Base-by-base conservation (phyloP, 2,797 vertebrate species). In the Eutrigla gurnardus region DNA sequence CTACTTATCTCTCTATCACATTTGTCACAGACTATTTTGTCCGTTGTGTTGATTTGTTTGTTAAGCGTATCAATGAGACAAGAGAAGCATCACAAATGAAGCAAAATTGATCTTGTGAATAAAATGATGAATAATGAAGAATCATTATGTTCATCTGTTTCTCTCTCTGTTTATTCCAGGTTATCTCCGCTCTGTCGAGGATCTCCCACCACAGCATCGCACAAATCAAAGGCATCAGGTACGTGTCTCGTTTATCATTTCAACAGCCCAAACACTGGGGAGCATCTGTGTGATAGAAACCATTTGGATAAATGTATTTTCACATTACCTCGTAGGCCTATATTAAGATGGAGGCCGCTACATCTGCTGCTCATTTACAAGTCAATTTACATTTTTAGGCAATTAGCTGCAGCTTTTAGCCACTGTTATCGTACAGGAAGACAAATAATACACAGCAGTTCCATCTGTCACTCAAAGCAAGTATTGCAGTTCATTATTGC, bases 221-320 rank as follows among this genome's bases (percentile, higher is more conserved):
- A 6, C 98, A 99, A 90, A 97, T 95, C 93, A 99, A 98, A 95
- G 97, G 97, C 75, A 97, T 99, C 93, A 96, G 97, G 98, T 99
- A 95, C 90, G 93, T 73, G 6, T 77, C 54, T 69, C n/a, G 46
- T 75, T 75, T 54, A 63, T 74, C 47, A 59, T 61, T 52, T 25
- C 6, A 71, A 53, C 57, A 62, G 53, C 52, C 9, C 10, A 32
- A 37, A 47, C 65, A 13, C 78, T 75, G 59, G 13, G 49, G 39
- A 62, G 67, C 32, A 43, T 75, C 59, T 0, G 17, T 55, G 54
- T 66, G 46, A 58, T 7, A 70, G 25, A 78, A 73, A n/a, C 9
- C 46, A 61, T 72, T 77, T 45, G 36, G 39, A 77, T 63, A 17
- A 50, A 65, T 42, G 13, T 3, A 17, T 59, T 64, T 25, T 58